phyloP scores from a whole-genome alignment of 2,113 vertebrate species.

The Garra rufa region DNA sequence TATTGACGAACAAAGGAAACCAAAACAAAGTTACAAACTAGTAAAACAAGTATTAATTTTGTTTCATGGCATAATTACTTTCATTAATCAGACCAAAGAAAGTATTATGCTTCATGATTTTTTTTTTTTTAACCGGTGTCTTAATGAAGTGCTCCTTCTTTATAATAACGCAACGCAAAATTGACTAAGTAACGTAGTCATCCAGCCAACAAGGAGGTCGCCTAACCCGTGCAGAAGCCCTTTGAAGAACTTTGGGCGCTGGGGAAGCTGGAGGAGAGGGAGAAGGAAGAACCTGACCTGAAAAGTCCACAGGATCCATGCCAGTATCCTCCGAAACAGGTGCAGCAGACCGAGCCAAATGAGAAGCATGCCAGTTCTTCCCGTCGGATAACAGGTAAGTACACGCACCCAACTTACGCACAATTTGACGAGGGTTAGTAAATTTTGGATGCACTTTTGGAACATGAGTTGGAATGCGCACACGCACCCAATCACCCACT shows the following conservation, averaged over 20 bases:
- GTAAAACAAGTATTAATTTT: too few relatives aligned
- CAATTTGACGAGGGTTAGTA: too few relatives aligned
- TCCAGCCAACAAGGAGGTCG: not conserved
- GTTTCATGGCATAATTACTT: too few relatives aligned
- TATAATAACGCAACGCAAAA: not conserved
- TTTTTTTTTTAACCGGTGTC: too few relatives aligned
- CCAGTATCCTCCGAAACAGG: not conserved
- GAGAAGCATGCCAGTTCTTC: conserved; percentile 2
- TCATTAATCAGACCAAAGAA: too few relatives aligned
- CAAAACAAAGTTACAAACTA: not conserved
- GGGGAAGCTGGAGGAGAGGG: not conserved
- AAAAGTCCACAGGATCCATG: not conserved
- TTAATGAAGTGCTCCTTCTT: not conserved
- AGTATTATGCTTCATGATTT: not conserved
- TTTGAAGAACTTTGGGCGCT: not conserved
- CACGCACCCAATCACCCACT: too few relatives aligned
- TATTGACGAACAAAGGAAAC: not conserved
- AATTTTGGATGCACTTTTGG: too few relatives aligned
- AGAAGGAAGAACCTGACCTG: not conserved
- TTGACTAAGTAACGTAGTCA: not conserved
- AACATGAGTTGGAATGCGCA: too few relatives aligned
- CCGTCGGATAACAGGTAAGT: not conserved
- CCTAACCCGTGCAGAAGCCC: too few relatives aligned
- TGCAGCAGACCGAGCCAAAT: not conserved
- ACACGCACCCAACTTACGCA: not conserved